Conservation (phyloP, 2,113 vertebrate species). For the Protobothrops flavoviridis region DNA sequence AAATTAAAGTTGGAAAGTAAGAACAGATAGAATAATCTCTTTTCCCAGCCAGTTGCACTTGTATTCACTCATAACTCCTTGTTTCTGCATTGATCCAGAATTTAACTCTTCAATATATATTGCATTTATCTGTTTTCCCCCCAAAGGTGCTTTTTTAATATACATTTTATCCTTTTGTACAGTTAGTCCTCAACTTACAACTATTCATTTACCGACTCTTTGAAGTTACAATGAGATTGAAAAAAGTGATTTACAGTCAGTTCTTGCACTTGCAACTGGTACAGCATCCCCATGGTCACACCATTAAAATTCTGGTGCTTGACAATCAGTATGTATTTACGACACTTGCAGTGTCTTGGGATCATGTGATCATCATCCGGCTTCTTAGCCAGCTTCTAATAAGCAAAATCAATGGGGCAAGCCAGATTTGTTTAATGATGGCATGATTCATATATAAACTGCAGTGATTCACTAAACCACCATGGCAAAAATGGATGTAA, state of each 20-base stretch:
- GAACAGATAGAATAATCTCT: neutral
- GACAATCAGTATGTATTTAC: neutral
- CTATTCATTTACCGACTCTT: neutral
- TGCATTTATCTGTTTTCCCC: neutral
- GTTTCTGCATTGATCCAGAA: neutral
- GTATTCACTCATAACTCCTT: neutral
- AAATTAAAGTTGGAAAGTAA: neutral
- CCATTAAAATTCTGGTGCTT: neutral
- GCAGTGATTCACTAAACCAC: neutral
- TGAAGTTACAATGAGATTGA: neutral
- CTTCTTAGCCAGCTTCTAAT: neutral
- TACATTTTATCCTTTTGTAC: neutral
- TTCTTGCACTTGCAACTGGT: neutral
- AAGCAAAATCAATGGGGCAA: neutral
- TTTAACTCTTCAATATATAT: neutral
- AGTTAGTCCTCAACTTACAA: neutral
- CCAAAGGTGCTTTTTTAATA: neutral
- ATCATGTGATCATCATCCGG: neutral
- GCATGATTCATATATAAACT: neutral
- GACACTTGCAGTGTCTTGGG: neutral
- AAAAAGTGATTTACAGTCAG: neutral
- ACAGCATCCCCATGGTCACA: no score
- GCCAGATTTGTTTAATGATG: neutral
- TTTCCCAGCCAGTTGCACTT: neutral
- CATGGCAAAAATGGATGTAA: neutral